A percentile compares a stretch with the other conserved stretches of the same genome.
These are phyloP conservation scores for Neopipo cinnamomea DNA, from an alignment of 2,113 vertebrate species.

Conservation along the genomic window DNA sequence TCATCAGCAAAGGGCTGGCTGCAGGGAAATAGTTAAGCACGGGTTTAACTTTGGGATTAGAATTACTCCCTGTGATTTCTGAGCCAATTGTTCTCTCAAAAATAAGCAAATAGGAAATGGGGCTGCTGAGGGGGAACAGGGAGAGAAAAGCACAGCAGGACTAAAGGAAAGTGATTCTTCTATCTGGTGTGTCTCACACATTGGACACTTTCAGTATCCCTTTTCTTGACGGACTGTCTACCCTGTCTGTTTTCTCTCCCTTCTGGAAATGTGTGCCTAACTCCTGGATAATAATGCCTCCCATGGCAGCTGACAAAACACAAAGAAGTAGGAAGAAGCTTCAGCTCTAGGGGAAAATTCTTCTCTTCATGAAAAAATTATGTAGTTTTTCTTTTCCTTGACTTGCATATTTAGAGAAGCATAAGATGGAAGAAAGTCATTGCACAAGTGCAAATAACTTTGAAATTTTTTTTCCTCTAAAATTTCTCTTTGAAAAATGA, in stretches of 20 bases:
- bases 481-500: not conserved
- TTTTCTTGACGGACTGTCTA: not conserved
- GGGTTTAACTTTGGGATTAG: not conserved
- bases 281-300: slow-evolving; percentile 27
- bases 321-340: slow-evolving; percentile 1
- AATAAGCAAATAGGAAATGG: not conserved
- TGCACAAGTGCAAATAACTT: not conserved
- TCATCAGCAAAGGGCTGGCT: not conserved
- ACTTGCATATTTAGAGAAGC: not conserved
- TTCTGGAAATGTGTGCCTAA: slow-evolving; percentile 3
- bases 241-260: not conserved
- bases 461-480: not conserved
- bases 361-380: slow-evolving; percentile 9
- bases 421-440: not conserved
- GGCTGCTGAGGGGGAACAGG: not conserved
- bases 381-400: not conserved
- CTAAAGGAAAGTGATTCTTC: not conserved
- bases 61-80: not conserved
- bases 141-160: not conserved
- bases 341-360: not conserved
- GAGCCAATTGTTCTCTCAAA: not conserved
- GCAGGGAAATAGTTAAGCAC: not conserved
- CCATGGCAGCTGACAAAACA: slow-evolving; percentile 14
- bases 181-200: not conserved
- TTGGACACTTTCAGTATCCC: not conserved